Base-by-base conservation (phyloP, 2,888 invertebrate species). In the Ormyrus rosae region DNA sequence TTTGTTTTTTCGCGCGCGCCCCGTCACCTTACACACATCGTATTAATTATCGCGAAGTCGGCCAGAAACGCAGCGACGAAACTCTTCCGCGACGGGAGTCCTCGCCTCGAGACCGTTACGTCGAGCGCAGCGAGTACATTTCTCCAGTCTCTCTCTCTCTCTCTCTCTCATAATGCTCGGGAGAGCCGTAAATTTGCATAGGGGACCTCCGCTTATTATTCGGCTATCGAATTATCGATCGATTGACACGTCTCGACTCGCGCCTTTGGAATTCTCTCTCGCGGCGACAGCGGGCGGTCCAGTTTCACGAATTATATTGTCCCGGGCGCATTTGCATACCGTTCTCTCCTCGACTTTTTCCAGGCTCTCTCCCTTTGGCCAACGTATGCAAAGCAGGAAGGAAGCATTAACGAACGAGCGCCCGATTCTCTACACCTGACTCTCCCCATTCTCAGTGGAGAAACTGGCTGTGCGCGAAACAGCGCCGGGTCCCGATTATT, bases 221-320 rank as follows among this genome's bases (percentile, higher is more conserved):
- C 88, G 86, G 82, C 84, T 87, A 88, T 88, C 87, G 87, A 88
- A 88, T 88, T 87, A 88, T 87, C 87, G 88, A 83, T 86, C 88
- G 87, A 88, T 87, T 86, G 87, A 86, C 86, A 85, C 86, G 86
- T 86, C 86, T 86, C 87, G 85, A 84, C 84, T 72, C 60, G 50
- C 51, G 86, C 85, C 86, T 86, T 87, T 87, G 84, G 85, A 86
- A 85, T 85, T 87, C 85, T 81, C 84, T 81, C 69, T 58, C 81
- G 56, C 78, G 76, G 68, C 68, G 56, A 65, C 85, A 83, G 84
- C 84, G 84, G 84, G 85, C 78, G 84, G 84, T 85, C 84, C 82
- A 78, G 83, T 81, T 81, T 84, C 82, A 82, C 81, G 83, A 84
- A 83, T 83, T 84, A 34, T 34, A 84, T 85, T 84, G 84, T 68